Percentiles rank a stretch among this genome's conserved stretches.
phyloP scores from a whole-genome alignment of 2,888 invertebrate species.

The Andrena haemorrhoa region DNA sequence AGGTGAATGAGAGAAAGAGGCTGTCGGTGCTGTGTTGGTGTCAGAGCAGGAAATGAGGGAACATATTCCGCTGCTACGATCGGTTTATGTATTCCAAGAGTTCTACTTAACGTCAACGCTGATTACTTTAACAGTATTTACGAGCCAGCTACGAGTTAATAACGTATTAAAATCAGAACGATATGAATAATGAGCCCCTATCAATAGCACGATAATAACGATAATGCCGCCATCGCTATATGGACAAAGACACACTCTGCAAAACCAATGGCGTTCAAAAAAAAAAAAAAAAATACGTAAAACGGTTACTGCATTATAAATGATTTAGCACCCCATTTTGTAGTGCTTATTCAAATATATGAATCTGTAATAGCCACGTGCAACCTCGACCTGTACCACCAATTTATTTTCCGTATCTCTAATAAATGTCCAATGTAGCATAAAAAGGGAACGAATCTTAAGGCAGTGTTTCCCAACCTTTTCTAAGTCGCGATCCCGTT shows the following conservation, averaged over 20 bases:
- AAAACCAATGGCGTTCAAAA: neutral
- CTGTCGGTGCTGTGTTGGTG: conserved; percentile 66
- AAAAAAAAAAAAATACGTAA: neutral
- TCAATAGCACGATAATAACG: neutral
- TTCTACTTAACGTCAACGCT: conserved; percentile 36
- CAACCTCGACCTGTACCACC: too few species aligned
- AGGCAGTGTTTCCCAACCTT: too few species aligned
- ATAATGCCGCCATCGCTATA: neutral
- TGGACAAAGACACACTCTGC: neutral
- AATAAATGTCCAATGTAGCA: too few species aligned
- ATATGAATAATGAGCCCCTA: neutral
- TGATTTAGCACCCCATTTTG: too few species aligned
- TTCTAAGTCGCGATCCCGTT: too few species aligned
- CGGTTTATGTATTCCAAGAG: conserved; percentile 28
- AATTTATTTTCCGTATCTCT: too few species aligned
- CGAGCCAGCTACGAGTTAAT: neutral
- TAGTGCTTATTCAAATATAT: too few species aligned
- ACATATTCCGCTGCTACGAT: conserved; percentile 38
- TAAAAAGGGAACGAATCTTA: too few species aligned
- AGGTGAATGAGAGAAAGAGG: conserved; percentile 33
- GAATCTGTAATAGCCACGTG: too few species aligned
- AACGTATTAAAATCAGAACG: conserved; percentile 11
- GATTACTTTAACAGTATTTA: conserved; percentile 34
- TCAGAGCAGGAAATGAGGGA: conserved; percentile 46
- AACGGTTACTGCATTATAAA: too few species aligned